These are phyloP conservation scores for Artemia franciscana DNA, from an alignment of 1,140 invertebrate species.

Conservation along the genomic window DNA sequence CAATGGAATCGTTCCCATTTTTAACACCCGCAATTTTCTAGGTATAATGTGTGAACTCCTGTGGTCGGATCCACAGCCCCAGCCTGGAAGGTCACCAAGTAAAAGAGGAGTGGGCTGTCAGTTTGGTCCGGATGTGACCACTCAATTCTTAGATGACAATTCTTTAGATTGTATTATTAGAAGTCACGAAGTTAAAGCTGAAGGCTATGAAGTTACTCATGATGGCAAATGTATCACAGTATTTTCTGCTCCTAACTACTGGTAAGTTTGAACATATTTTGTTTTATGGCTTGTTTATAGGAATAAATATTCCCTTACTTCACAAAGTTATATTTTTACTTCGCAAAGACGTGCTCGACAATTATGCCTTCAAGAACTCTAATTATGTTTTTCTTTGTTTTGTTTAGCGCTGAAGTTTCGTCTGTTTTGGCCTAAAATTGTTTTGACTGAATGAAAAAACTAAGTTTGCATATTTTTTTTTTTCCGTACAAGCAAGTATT, in stretches of 20 bases:
- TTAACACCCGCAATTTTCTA: constrained; percentile 12
- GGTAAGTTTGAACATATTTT: constrained; percentile 35
- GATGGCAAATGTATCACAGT: constrained; percentile 84
- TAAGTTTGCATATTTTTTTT: too few species aligned
- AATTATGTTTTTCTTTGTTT: too few species aligned
- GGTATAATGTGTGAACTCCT: constrained; percentile 87
- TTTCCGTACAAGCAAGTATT: too few species aligned
- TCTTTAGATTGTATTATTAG: constrained; percentile 78
- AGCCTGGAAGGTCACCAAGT: constrained; percentile 58
- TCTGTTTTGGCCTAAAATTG: too few species aligned
- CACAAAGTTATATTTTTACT: too few species aligned
- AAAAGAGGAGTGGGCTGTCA: constrained; percentile 94
- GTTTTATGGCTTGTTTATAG: too few species aligned
- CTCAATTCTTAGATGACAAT: constrained; percentile 58
- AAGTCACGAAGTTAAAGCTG: constrained; percentile 93
- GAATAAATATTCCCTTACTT: too few species aligned
- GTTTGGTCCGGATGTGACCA: constrained; percentile 93
- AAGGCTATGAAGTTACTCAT: constrained; percentile 85
- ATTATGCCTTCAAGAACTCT: too few species aligned
- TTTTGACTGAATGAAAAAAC: too few species aligned
- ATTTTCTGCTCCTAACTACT: constrained; percentile 97
- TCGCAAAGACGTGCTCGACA: too few species aligned
- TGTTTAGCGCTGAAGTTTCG: too few species aligned
- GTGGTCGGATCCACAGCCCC: constrained; percentile 92
- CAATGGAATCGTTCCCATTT: too few species aligned